Percentiles rank a stretch among this genome's conserved stretches.
phyloP scores from a whole-genome alignment of 2,888 invertebrate species.

The Plagodis dolabraria region DNA sequence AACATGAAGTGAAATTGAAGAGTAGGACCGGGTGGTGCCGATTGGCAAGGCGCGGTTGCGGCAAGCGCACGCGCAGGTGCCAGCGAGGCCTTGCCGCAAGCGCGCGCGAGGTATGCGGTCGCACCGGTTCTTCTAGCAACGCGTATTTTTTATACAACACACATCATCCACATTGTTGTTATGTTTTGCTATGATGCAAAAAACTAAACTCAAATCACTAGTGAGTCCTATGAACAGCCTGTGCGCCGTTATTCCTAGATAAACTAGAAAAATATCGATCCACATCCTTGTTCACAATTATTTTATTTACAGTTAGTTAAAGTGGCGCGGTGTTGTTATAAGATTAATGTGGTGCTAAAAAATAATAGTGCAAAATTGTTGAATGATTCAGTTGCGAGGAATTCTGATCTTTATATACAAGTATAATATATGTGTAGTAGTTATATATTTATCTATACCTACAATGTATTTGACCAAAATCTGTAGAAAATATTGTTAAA shows the following conservation, averaged over 20 bases:
- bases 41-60: conserved; percentile 38
- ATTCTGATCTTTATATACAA: not conserved
- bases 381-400: conserved; percentile 3
- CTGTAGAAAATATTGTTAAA: no score
- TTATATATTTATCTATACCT: no score
- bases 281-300: conserved; percentile 33
- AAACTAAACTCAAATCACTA: conserved; percentile 47
- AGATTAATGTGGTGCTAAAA: conserved; percentile 36
- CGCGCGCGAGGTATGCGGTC: conserved; percentile 81
- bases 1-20: conserved; percentile 16
- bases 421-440: not conserved
- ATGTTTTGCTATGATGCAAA: conserved; percentile 80
- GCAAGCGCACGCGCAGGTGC: conserved; percentile 56
- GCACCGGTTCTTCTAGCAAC: conserved; percentile 82
- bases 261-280: conserved; percentile 42
- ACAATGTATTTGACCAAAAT: no score
- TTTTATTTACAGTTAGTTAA: conserved; percentile 38
- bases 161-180: conserved; percentile 82
- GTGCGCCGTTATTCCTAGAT: conserved; percentile 40
- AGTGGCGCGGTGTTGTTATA: conserved; percentile 18
- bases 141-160: conserved; percentile 81
- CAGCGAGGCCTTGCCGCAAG: conserved; percentile 76
- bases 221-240: conserved; percentile 12
- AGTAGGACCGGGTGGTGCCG: conserved; percentile 28
- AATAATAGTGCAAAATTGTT: conserved; percentile 23